Evolutionary conservation across 1,140 invertebrate genomes (phyloP), one percentile per base, ranked within the genome.

Genomic region (Antheraea pernyi): DNA sequence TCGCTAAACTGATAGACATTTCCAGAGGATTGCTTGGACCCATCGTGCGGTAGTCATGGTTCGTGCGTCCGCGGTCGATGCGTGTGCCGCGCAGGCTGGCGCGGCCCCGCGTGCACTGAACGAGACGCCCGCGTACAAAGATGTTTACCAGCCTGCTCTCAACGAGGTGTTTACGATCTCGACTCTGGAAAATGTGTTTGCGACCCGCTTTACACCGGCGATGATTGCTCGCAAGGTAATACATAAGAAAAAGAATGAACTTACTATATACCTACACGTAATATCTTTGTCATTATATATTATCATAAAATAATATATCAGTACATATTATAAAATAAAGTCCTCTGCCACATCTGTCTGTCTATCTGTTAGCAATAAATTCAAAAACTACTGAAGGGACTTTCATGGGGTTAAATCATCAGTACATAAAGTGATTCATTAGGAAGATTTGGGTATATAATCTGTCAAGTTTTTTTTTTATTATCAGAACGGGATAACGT

Each of bases 81-180:
- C 90, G 96, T 98, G 77, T 99, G 98, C 93, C 96, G 98, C 82
- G 97, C 97, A 4, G 98, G 99, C 0, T 99, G 98, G 98, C 97
- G 98, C 82, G 98, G 98, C 10, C 95, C 96, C 69, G 95, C 97
- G 70, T 99, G 98, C 84, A 95, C 95, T 72, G 95, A 96, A 77
- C 95, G 97, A 67, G 97, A 98, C 91, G 95, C 97, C 82, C 96
- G 97, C 91, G 96, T 98, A 36, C 97, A 97, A 87, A 95, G 97
- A 70, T 98, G 97, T 88, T 91, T 98, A 68, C 97, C 97, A 0
- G 96, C 97, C 65, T 98, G 97, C 86, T 98, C 97, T 0, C 96
- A 97, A 78, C 97, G 98, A 83, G 97, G 97, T 30, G 95, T 96
- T 63, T 98, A 98, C 89, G 97, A 98, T 91, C 93, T 98, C 68